Percentiles rank a stretch among this genome's conserved stretches.
Evolutionary conservation across 2,113 vertebrate genomes (phyloP).

Genomic region (Macheiramphus alcinus): DNA sequence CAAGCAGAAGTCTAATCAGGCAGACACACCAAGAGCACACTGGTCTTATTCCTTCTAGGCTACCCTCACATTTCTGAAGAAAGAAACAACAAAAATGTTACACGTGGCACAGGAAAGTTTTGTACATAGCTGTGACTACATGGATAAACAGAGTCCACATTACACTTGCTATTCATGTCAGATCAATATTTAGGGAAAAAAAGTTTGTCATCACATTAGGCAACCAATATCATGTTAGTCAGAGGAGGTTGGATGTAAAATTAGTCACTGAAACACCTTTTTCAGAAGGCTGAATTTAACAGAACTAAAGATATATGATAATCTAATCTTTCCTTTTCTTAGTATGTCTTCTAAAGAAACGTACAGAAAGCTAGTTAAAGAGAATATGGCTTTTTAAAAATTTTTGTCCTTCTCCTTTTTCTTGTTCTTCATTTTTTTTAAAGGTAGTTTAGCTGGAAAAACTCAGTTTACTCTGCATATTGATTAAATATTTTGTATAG

Average conservation of each 20-base stretch:
- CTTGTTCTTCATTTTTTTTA: background rate
- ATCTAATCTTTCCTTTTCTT: background rate
- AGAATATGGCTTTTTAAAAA: accelerated
- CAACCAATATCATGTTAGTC: background rate
- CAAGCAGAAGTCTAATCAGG: background rate
- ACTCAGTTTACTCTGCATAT: background rate
- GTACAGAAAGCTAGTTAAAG: accelerated
- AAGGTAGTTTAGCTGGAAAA: background rate
- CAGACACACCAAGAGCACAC: accelerated
- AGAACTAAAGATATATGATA: background rate
- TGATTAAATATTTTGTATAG: background rate
- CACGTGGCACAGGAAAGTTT: background rate
- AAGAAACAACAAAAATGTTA: background rate
- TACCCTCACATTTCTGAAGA: background rate
- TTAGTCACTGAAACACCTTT: background rate
- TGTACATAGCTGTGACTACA: background rate
- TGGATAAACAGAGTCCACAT: background rate
- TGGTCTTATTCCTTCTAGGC: background rate
- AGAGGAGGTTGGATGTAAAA: background rate
- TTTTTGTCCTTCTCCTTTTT: background rate
- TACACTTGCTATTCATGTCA: background rate
- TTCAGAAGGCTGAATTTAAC: background rate
- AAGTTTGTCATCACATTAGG: background rate
- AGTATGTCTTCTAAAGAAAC: background rate
- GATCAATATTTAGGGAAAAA: accelerated